A percentile compares a stretch with the other conserved stretches of the same genome.
Conservation (phyloP, 2,888 invertebrate species). For the Automeris io region DNA sequence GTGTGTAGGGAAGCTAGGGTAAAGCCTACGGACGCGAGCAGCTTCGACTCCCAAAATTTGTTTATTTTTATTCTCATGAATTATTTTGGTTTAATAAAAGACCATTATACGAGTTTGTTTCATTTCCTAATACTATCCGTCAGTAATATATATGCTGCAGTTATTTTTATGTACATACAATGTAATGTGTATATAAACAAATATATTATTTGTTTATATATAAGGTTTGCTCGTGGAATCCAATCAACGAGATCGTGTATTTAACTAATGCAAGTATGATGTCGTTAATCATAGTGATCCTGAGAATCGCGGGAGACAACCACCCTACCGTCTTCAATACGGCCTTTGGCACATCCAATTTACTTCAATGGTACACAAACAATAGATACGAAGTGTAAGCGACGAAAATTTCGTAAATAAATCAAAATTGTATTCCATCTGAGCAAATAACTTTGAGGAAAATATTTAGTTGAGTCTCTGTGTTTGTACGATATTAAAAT, state of each 20-base stretch:
- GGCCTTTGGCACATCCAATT: constrained; percentile 44
- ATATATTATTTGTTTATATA: constrained; percentile 1
- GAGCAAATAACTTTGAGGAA: no score
- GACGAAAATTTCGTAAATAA: constrained; percentile 17
- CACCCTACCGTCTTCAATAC: constrained; percentile 17
- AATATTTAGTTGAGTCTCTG: no score
- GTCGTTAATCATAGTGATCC: constrained; percentile 20
- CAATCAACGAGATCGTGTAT: constrained; percentile 1
- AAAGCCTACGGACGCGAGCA: no score
- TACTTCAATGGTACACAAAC: constrained; percentile 36
- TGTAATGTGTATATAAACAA: background rate
- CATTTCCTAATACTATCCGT: no score
- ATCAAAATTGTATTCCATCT: constrained; percentile 23
- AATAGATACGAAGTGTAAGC: constrained; percentile 24
- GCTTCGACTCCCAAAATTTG: no score
- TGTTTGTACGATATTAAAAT: no score
- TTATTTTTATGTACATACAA: no score
- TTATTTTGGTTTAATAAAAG: no score
- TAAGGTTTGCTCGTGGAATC: constrained; percentile 4
- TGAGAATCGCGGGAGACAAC: constrained; percentile 6
- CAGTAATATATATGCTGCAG: no score
- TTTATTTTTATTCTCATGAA: no score
- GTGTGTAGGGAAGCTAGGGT: no score
- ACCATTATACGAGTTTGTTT: no score
- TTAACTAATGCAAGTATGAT: constrained; percentile 11